Evolutionary conservation across 2,888 invertebrate genomes (phyloP), one percentile per base, ranked within the genome.

Genomic region (Allygus modestus): DNA sequence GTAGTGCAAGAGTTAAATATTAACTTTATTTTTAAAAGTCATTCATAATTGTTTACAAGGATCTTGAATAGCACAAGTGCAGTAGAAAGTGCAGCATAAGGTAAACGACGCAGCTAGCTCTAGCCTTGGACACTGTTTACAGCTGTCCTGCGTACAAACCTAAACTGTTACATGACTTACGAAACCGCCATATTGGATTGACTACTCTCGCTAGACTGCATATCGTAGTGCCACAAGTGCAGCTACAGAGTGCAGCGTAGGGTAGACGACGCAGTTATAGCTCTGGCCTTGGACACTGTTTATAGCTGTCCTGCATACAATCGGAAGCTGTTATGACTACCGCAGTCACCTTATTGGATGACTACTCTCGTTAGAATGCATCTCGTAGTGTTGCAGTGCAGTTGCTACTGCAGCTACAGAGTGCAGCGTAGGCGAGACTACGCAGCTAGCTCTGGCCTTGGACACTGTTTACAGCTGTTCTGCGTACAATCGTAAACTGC

Each of bases 391-490:
- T 7, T 9, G 37, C 37, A 37, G 37, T 37, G 9, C 5, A 4
- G 5, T 9, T 37, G 37, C 37, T 37, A 9, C 37, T 37, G 37
- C 65, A 65, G 28, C 28, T 65, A 9, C 65, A 65, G 31, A 28
- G 28, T 65, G 65, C 58, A 11, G 11, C 20, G 54, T 54, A 2
- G 20, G 23, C 54, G 23, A 54, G 54, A 23, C 54, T 15, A 23
- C 54, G 54, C 54, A 54, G 54, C 37, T 54, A 23, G 54, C 23
- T 11, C 20, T 65, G 65, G 20, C 65, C 65, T 65, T 65, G 65
- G 17, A 26, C 65, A 15, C 31, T 2, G 65, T 65, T 65, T 28
- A 65, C 65, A 65, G 31, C 65, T 28, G 31, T 65, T 65, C 65
- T 28, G 4, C 17, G 31, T 65, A 65, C 65, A 65, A 11, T 54